Percentiles rank a stretch among this genome's conserved stretches.
These are phyloP conservation scores for Cheirogaleus major DNA, from an alignment of 2,797 vertebrate genomes.

Conservation along the genomic window DNA sequence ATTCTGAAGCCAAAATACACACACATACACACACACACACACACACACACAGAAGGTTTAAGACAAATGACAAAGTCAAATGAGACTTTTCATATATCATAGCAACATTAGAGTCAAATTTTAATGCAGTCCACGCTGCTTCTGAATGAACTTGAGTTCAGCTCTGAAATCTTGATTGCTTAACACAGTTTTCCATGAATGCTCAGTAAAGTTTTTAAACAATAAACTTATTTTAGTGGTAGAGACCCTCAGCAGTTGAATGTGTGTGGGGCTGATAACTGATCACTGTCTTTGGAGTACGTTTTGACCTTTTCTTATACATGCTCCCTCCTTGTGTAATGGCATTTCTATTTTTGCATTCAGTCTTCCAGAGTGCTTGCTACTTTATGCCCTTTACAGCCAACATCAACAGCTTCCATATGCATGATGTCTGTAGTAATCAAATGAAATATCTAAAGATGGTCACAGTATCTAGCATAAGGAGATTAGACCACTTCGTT, in stretches of 20 bases:
- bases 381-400: conserved; percentile 92
- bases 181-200: conserved; percentile 90
- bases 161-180: conserved; percentile 87
- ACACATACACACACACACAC: not conserved
- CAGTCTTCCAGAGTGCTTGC: conserved; percentile 92
- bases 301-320: conserved; percentile 89
- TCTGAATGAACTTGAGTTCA: conserved; percentile 85
- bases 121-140: conserved; percentile 83
- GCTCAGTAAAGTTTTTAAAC: conserved; percentile 89
- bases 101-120: conserved; percentile 84
- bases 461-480: conserved; percentile 94
- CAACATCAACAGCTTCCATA: conserved; percentile 92
- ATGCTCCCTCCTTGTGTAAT: conserved; percentile 92
- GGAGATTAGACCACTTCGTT: conserved; percentile 91
- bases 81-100: conserved; percentile 84
- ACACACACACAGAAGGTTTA: conserved; percentile 62
- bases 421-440: conserved; percentile 91
- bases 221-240: conserved; percentile 94
- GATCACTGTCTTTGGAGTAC: conserved; percentile 91
- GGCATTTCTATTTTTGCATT: conserved; percentile 93
- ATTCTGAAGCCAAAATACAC: conserved; percentile 71
- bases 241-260: conserved; percentile 92
- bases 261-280: conserved; percentile 93
- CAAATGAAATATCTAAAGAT: conserved; percentile 92
- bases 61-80: conserved; percentile 84